phyloP scores from a whole-genome alignment of 2,888 invertebrate species.

The Psylliodes chrysocephalus region DNA sequence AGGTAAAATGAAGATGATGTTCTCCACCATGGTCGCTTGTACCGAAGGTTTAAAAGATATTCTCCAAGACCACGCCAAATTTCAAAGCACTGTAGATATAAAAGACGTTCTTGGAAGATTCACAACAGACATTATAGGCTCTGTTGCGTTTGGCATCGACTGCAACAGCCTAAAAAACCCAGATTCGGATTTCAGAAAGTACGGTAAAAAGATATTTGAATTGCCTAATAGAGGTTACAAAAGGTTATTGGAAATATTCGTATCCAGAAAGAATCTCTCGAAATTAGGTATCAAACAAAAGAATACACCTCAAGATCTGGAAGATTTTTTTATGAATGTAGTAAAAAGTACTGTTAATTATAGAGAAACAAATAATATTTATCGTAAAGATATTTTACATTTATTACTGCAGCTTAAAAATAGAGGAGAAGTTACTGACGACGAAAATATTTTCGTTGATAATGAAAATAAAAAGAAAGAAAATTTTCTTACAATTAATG shows the following conservation, averaged over 20 bases:
- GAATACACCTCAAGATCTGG: conserved; percentile 48
- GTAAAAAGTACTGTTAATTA: conserved; percentile 64
- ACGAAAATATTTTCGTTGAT: conserved; percentile 53
- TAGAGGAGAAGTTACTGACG: conserved; percentile 56
- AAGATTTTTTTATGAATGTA: conserved; percentile 63
- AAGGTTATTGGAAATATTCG: conserved; percentile 19
- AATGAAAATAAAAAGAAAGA: conserved; percentile 18
- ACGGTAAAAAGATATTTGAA: conserved; percentile 43
- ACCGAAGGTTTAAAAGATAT: conserved; percentile 66
- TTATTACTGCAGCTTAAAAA: conserved; percentile 64
- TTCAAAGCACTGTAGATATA: conserved; percentile 52
- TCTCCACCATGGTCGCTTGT: conserved; percentile 68
- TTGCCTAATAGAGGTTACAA: conserved; percentile 32
- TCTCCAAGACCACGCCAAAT: conserved; percentile 58
- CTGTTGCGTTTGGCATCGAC: conserved; percentile 70
- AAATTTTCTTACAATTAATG: conserved; percentile 20
- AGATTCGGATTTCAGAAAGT: conserved; percentile 63
- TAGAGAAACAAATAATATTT: conserved; percentile 63
- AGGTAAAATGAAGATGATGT: conserved; percentile 73
- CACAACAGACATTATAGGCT: conserved; percentile 70
- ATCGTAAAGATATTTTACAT: conserved; percentile 68
- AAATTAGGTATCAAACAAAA: conserved; percentile 47
- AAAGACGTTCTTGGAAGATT: conserved; percentile 68
- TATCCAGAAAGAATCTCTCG: conserved; percentile 42
- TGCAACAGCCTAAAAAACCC: conserved; percentile 68